phyloP scores from a whole-genome alignment of 1,140 invertebrate genomes.

The Trichoplusia ni region DNA sequence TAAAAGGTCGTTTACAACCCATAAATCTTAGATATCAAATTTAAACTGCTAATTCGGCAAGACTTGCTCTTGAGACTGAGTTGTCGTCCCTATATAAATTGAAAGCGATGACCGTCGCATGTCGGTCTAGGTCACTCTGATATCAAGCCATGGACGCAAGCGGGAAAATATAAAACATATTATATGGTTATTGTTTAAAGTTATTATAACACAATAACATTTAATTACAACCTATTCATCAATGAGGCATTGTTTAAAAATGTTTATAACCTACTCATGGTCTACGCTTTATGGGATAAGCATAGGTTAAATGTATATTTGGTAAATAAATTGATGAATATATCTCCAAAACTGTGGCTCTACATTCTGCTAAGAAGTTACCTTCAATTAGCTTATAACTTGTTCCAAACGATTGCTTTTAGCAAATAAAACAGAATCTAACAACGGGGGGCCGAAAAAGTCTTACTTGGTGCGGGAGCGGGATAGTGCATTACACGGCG shows the following conservation, averaged over 20 bases:
- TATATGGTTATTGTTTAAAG: neutral
- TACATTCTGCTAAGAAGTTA: neutral
- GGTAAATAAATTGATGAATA: neutral
- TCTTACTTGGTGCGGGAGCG: too few species aligned
- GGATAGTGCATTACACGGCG: too few species aligned
- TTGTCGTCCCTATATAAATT: conserved; percentile 57
- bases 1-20: too few species aligned
- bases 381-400: neutral
- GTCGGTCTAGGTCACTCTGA: conserved; percentile 54
- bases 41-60: conserved; percentile 33
- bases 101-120: conserved; percentile 52
- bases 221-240: neutral
- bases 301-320: too few species aligned
- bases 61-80: conserved; percentile 52
- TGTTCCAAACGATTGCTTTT: neutral
- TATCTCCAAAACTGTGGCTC: neutral
- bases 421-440: conserved; percentile 27
- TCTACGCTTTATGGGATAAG: too few species aligned
- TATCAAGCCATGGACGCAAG: conserved; percentile 35
- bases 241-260: neutral
- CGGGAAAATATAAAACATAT: conserved; percentile 23
- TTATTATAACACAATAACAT: neutral
- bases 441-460: too few species aligned
- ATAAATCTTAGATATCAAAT: too few species aligned
- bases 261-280: too few species aligned